These are phyloP conservation scores for Champsocephalus esox DNA, from an alignment of 2,797 vertebrate genomes.

Conservation along the genomic window DNA sequence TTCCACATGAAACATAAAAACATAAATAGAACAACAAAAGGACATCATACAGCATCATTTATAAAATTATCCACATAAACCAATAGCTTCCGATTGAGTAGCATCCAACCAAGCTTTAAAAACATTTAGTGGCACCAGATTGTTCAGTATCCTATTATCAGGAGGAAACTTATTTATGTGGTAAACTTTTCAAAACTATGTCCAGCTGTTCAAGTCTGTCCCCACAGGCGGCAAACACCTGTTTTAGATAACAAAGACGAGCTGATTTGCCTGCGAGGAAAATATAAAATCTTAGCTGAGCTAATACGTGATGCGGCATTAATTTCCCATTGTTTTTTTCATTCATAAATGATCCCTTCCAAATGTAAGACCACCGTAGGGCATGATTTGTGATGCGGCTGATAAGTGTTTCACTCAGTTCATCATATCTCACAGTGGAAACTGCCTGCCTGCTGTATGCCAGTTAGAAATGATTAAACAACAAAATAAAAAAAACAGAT, in stretches of 20 bases:
- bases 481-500: not conserved
- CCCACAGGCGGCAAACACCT: conserved; percentile 44
- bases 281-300: conserved; percentile 26
- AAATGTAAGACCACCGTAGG: conserved; percentile 34
- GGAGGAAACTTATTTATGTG: conserved; percentile 3
- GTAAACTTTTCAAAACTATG: conserved; percentile 20
- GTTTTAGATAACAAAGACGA: conserved; percentile 27
- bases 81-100: too few relatives aligned
- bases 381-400: conserved; percentile 37
- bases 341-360: conserved; percentile 52
- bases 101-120: too few relatives aligned
- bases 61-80: too few relatives aligned
- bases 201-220: conserved; percentile 42
- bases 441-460: not conserved
- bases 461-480: conserved; percentile 7
- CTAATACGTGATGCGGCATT: conserved; percentile 11
- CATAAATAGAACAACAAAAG: too few relatives aligned
- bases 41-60: too few relatives aligned
- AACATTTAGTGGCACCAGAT: too few relatives aligned
- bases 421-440: not conserved
- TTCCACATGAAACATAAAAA: too few relatives aligned
- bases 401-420: conserved; percentile 27
- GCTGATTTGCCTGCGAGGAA: conserved; percentile 30
- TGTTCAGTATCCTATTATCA: not conserved
- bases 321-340: conserved; percentile 30